These are phyloP conservation scores for Antennarius striatus DNA, from an alignment of 2,113 vertebrate species.

Conservation along the genomic window DNA sequence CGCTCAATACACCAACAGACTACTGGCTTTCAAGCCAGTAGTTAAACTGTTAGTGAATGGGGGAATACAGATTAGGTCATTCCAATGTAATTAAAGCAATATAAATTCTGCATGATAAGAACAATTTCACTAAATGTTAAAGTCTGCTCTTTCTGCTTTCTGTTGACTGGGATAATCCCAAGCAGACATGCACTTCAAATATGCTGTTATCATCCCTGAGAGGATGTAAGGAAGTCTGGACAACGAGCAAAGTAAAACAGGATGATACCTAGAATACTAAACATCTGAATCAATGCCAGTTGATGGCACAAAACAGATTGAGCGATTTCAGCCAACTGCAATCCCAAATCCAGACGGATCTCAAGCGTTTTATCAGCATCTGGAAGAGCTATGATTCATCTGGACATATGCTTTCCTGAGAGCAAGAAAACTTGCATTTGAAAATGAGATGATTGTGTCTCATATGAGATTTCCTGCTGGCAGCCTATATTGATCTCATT, in stretches of 20 bases:
- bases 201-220: conserved; percentile 13
- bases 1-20: neutral
- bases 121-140: conserved; percentile 5
- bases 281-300: conserved; percentile 16
- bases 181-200: conserved; percentile 9
- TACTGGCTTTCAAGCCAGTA: conserved; percentile 1
- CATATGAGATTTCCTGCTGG: conserved; percentile 11
- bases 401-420: neutral
- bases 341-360: conserved; percentile 19
- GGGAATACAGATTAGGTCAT: neutral
- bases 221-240: conserved; percentile 20
- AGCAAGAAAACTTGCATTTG: conserved; percentile 16
- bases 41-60: neutral
- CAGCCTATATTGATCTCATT: conserved; percentile 10
- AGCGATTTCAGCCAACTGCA: conserved; percentile 23
- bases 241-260: conserved; percentile 10
- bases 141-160: conserved; percentile 2
- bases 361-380: conserved; percentile 23
- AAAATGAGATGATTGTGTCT: conserved; percentile 14
- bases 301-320: conserved; percentile 24
- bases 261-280: conserved; percentile 29
- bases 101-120: conserved; percentile 3
- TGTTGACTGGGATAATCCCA: conserved; percentile 3
- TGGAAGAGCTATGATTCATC: conserved; percentile 19
- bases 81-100: neutral